Conservation (phyloP, 1,140 invertebrate genomes). For the Vanessa tameamea region DNA sequence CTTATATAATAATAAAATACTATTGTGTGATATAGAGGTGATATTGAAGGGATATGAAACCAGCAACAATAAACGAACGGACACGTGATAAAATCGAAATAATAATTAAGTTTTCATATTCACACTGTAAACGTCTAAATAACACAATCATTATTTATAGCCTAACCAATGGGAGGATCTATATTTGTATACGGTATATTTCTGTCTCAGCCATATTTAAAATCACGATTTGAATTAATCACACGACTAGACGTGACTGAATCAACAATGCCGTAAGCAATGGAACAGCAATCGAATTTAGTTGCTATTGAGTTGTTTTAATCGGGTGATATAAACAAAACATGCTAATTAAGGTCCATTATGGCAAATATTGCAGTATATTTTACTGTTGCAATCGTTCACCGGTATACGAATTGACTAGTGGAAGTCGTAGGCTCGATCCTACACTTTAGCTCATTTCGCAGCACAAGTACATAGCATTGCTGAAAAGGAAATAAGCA, state of each 20-base stretch:
- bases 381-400: no score
- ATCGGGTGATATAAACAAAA: neutral
- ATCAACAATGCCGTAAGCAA: conserved; percentile 14
- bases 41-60: no score
- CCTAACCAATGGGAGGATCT: conserved; percentile 7
- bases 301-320: neutral
- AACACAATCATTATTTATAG: conserved; percentile 7
- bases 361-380: neutral
- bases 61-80: no score
- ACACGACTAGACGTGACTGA: conserved; percentile 12
- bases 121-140: neutral
- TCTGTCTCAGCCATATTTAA: conserved; percentile 15
- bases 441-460: no score
- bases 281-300: conserved; percentile 1
- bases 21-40: no score
- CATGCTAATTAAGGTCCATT: neutral
- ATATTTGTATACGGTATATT: conserved; percentile 10
- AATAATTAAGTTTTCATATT: neutral
- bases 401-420: no score
- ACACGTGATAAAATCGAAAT: no score
- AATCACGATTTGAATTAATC: conserved; percentile 15
- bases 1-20: no score
- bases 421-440: no score
- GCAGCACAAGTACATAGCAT: no score
- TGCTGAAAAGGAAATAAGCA: no score